Evolutionary conservation across 2,797 vertebrate species (phyloP), one percentile per base, ranked within the genome.

Genomic region (Fratercula arctica): DNA sequence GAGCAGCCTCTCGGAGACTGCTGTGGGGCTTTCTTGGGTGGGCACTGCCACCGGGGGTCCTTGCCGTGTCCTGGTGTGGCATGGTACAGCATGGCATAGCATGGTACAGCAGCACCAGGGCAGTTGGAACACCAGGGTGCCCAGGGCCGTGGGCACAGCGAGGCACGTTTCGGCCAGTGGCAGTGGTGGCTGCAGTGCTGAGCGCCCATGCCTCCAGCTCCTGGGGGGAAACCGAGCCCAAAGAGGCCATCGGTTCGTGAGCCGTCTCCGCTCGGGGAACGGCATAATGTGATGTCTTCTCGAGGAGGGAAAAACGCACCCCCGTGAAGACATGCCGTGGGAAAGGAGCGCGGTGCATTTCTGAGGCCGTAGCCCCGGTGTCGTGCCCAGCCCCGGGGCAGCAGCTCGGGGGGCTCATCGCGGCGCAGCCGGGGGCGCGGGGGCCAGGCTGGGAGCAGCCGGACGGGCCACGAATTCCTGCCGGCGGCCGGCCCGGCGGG

Each of bases 391-490:
- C 41, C 50, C 16, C 2, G 19, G 85, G 50, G 81, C 35, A 3
- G 67, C 70, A 25, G 77, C 51, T 59, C 23, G 21, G 16, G 56
- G 33, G 51, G 79, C 75, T 76, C 75, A 4, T 8, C 4, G 68
- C 33, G 5, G 59, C 60, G 10, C 89, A 50, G 89, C 67, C 86
- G 15, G 70, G 70, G 83, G 35, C 17, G 48, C 3, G 50, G 78
- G 43, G 91, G 79, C 89, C 93, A 67, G 14, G 50, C 91, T 64
- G 87, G 50, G 87, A 94, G 95, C 93, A 91, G 95, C 95, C 45
- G 75, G 77, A 86, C 37, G 23, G 92, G 68, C 85, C 78, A 46
- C 15, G 31, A 75, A 96, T 95, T 96, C 96, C 95, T 89, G 96
- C 67, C 67, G 17, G 87, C 57, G 9, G 85, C 77, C 57, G 5